These are phyloP conservation scores for Centropyge bicolor DNA, from an alignment of 2,797 vertebrate species.

Conservation along the genomic window DNA sequence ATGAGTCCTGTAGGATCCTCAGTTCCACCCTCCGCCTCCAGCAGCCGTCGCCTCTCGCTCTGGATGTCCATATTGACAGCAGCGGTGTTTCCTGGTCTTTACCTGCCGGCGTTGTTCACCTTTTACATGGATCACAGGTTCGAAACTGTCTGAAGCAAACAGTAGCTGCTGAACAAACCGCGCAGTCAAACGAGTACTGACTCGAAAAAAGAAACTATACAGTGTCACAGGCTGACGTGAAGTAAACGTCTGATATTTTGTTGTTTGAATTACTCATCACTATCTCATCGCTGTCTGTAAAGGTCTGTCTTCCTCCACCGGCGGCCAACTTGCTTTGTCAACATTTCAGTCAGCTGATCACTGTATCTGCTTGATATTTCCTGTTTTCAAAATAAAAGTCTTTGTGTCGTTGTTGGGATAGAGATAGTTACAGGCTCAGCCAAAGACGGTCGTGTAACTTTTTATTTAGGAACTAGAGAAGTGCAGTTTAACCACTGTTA, in stretches of 20 bases:
- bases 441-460: too few relatives aligned
- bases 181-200: too few relatives aligned
- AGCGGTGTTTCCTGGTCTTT: neutral
- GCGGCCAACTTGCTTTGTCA: conserved; percentile 52
- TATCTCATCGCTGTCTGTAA: too few relatives aligned
- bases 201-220: too few relatives aligned
- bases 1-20: conserved; percentile 54
- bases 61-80: conserved; percentile 69
- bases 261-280: too few relatives aligned
- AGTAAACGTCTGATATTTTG: neutral
- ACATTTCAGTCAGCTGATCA: conserved; percentile 80
- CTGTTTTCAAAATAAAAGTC: conserved; percentile 79
- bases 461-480: neutral
- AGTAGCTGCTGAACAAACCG: neutral
- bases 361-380: conserved; percentile 24
- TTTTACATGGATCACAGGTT: conserved; percentile 17
- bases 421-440: too few relatives aligned
- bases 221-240: fast-evolving
- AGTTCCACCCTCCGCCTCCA: conserved; percentile 69
- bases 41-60: conserved; percentile 78
- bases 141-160: neutral
- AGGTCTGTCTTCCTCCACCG: neutral
- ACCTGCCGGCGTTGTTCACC: neutral
- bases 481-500: neutral
- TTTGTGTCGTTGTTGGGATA: fast-evolving